Evolutionary conservation across 1,140 invertebrate species (phyloP).

Genomic region (Drosophila neocordata): DNA sequence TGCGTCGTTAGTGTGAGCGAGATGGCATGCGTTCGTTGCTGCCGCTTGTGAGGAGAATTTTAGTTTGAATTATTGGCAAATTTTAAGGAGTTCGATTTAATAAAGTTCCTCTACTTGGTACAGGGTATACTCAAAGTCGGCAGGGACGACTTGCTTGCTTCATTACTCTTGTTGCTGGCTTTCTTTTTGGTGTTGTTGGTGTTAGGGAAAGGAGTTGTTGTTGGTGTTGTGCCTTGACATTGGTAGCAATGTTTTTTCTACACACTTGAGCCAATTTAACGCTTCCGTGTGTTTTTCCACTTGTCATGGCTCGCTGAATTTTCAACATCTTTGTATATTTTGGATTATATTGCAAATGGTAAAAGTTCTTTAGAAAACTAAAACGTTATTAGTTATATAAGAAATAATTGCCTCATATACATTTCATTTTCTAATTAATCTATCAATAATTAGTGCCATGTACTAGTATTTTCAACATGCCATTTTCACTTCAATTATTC

Average conservation of each 20-base stretch:
- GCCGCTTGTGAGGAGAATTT: no score
- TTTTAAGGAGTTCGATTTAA: no score
- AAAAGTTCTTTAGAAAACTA: background rate
- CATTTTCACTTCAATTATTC: conserved; percentile 42
- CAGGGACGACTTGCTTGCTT: no score
- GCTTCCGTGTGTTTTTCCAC: conserved; percentile 71
- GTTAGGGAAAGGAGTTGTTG: no score
- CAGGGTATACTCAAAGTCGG: no score
- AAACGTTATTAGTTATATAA: no score
- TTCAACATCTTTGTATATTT: conserved; percentile 2
- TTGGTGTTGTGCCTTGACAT: conserved; percentile 33
- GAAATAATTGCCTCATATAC: background rate
- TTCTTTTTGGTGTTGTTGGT: conserved; percentile 19
- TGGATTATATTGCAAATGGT: background rate
- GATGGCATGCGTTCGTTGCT: no score
- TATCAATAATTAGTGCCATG: background rate
- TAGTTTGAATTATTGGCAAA: no score
- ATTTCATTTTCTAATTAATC: background rate
- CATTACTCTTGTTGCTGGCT: conserved; percentile 16
- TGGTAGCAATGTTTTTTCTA: conserved; percentile 25
- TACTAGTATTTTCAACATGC: background rate
- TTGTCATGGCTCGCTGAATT: conserved; percentile 52
- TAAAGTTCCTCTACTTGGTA: no score
- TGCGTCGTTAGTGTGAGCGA: no score
- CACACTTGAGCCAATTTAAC: conserved; percentile 74